Conservation (phyloP, 2,797 vertebrate species). For the Eupleurogrammus muticus region DNA sequence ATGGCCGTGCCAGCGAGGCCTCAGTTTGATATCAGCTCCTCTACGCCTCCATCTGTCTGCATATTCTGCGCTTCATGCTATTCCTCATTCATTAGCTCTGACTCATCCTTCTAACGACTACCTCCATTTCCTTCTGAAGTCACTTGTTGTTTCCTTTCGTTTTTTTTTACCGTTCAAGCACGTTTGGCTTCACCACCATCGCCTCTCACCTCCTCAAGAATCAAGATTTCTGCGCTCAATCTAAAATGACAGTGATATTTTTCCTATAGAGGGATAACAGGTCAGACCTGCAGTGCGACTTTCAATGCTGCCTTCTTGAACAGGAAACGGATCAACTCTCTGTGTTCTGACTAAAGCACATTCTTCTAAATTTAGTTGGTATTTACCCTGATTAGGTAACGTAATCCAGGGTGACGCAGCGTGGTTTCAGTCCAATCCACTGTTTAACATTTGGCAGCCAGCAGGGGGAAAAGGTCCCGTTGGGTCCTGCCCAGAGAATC, state of each 20-base stretch:
- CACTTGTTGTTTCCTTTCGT: constrained; percentile 51
- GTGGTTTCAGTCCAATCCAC: constrained; percentile 27
- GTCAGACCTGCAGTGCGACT: background rate
- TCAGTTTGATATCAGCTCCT: constrained; percentile 60
- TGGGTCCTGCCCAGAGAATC: background rate
- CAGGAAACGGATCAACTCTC: background rate
- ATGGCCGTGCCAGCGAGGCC: constrained; percentile 54
- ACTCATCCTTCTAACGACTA: constrained; percentile 71
- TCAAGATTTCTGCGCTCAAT: constrained; percentile 4
- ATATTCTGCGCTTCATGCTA: constrained; percentile 50
- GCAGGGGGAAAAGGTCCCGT: background rate
- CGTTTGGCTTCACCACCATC: constrained; percentile 33
- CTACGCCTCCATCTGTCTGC: constrained; percentile 68
- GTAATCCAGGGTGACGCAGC: constrained; percentile 53
- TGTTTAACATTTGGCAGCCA: constrained; percentile 9
- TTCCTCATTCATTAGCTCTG: constrained; percentile 67
- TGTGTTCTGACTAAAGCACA: background rate
- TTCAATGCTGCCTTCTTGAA: background rate
- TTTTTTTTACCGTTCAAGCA: constrained; percentile 45
- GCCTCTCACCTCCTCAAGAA: constrained; percentile 33
- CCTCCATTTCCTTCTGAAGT: constrained; percentile 55
- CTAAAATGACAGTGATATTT: background rate
- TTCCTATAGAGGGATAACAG: constrained; percentile 1
- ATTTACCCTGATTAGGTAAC: constrained; percentile 32
- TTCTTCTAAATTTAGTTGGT: constrained; percentile 6